Percentiles rank a stretch among this genome's conserved stretches.
phyloP scores from a whole-genome alignment of 1,140 invertebrate genomes.

The Drosophila ananassae region DNA sequence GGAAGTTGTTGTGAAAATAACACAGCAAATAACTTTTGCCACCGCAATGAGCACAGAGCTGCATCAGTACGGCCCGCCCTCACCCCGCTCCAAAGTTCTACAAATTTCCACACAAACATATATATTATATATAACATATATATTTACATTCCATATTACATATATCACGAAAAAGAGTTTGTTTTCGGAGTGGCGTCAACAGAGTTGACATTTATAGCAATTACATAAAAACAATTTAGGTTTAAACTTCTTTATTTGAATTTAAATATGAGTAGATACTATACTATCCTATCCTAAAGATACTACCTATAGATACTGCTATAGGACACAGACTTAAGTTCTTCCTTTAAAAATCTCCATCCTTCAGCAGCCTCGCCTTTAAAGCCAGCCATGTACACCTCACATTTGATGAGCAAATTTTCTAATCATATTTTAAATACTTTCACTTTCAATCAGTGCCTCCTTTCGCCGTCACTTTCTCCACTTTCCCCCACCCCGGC shows the following conservation, averaged over 20 bases:
- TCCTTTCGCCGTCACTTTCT: background rate
- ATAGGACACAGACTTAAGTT: no score
- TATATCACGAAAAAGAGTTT: background rate
- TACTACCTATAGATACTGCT: no score
- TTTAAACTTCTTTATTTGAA: background rate
- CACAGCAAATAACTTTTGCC: constrained; percentile 82
- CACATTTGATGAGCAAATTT: constrained; percentile 44
- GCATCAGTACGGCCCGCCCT: constrained; percentile 12
- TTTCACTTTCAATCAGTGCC: constrained; percentile 73
- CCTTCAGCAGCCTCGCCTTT: background rate
- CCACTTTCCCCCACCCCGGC: background rate
- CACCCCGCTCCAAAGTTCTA: constrained; percentile 7
- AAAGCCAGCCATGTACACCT: constrained; percentile 8
- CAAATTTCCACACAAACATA: constrained; percentile 21
- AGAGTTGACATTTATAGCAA: constrained; percentile 45
- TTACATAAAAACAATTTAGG: background rate
- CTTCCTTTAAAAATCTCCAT: no score
- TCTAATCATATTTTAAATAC: constrained; percentile 62
- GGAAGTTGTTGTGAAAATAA: constrained; percentile 82
- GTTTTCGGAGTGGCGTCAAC: constrained; percentile 13
- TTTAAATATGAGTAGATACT: no score
- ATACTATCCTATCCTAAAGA: no score
- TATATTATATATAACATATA: background rate
- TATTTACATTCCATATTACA: background rate
- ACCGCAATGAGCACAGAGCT: constrained; percentile 69